Percentiles rank a stretch among this genome's conserved stretches.
Conservation (phyloP, 2,797 vertebrate genomes). For the Ficedula albicollis region DNA sequence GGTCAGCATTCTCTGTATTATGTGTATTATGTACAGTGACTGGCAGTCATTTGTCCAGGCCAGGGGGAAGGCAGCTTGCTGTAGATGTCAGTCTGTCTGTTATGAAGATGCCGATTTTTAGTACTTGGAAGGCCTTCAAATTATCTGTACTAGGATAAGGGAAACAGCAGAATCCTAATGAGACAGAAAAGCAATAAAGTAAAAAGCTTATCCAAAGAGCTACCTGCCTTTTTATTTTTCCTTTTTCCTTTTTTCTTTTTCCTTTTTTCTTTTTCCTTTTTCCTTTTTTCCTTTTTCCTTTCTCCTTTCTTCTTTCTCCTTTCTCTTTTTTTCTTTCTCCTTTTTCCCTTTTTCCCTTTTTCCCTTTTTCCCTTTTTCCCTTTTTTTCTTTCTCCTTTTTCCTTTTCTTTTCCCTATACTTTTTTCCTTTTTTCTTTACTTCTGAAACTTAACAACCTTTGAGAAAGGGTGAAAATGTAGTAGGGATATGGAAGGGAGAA, state of each 20-base stretch:
- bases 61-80: neutral
- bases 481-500: neutral
- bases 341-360: neutral
- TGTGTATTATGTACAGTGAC: neutral
- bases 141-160: neutral
- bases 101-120: neutral
- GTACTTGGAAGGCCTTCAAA: neutral
- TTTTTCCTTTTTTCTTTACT: neutral
- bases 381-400: no score
- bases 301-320: fast-evolving
- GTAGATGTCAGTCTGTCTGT: neutral
- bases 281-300: neutral
- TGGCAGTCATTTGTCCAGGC: neutral
- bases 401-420: neutral
- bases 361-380: no score
- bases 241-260: neutral
- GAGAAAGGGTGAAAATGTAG: neutral
- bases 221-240: fast-evolving
- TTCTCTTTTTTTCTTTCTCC: fast-evolving
- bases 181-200: neutral
- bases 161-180: neutral
- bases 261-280: fast-evolving
- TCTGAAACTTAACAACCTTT: neutral
- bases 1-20: neutral
- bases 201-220: neutral